phyloP scores from a whole-genome alignment of 2,888 invertebrate genomes.

The Lamellibrachia satsuma region DNA sequence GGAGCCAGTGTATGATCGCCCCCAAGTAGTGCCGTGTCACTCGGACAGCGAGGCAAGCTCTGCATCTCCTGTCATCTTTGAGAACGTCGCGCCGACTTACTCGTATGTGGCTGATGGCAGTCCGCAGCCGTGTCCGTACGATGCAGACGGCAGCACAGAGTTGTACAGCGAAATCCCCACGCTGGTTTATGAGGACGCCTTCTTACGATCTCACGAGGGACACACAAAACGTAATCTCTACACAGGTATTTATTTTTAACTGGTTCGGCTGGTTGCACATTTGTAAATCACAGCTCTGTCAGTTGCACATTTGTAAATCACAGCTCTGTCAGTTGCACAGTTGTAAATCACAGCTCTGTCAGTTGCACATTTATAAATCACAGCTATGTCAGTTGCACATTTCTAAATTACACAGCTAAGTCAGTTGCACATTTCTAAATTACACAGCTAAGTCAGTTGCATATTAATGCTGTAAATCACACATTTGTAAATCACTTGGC shows the following conservation, averaged over 20 bases:
- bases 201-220: conserved; percentile 35
- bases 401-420: too few species aligned
- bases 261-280: neutral
- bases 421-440: neutral
- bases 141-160: conserved; percentile 4
- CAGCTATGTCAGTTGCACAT: too few species aligned
- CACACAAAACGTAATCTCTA: conserved; percentile 64
- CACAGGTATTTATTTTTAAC: conserved; percentile 67
- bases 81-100: neutral
- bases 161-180: conserved; percentile 14
- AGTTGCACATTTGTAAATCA: neutral
- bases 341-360: neutral
- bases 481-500: neutral
- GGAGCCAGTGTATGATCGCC: conserved; percentile 22
- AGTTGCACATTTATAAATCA: too few species aligned
- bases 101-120: neutral
- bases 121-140: neutral
- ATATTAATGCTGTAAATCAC: neutral
- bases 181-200: conserved; percentile 32
- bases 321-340: neutral
- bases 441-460: neutral
- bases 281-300: neutral
- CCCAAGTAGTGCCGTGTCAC: conserved; percentile 20
- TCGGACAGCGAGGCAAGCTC: conserved; percentile 18
- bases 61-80: neutral